A percentile compares a stretch with the other conserved stretches of the same genome.
These are phyloP conservation scores for Ceraclea dissimilis DNA, from an alignment of 2,888 invertebrate species.

Conservation along the genomic window DNA sequence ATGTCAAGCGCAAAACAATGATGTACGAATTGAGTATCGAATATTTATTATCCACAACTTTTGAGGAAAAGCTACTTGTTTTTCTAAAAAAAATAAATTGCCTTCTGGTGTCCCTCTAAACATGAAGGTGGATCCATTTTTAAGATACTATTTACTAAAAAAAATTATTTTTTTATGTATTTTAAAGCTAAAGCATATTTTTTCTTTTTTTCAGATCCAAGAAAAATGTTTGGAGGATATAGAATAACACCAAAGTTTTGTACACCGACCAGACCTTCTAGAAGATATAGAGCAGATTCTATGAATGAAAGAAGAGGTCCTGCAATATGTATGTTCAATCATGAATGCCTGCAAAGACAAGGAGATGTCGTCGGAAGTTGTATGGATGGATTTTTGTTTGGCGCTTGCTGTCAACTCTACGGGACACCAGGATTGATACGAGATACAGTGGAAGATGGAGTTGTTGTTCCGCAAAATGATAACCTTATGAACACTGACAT, in stretches of 20 bases:
- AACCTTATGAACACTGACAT: slow-evolving; percentile 2
- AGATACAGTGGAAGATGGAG: slow-evolving; percentile 19
- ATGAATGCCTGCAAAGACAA: slow-evolving; percentile 71
- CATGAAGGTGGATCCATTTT: no score
- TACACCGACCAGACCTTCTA: slow-evolving; percentile 59
- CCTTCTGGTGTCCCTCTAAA: no score
- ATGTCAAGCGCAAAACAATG: no score
- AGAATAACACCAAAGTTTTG: slow-evolving; percentile 77
- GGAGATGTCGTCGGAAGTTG: slow-evolving; percentile 85
- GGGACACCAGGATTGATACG: slow-evolving; percentile 35
- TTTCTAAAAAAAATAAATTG: no score
- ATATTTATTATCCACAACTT: no score
- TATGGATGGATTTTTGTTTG: slow-evolving; percentile 88
- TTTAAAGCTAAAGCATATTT: no score
- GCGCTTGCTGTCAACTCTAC: slow-evolving; percentile 79
- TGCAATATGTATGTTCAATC: slow-evolving; percentile 89
- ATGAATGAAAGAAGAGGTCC: slow-evolving; percentile 45
- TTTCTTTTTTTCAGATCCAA: slow-evolving; percentile 37
- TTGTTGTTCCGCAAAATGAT: slow-evolving; percentile 16
- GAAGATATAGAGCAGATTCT: slow-evolving; percentile 38
- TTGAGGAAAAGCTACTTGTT: no score
- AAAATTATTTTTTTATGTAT: no score
- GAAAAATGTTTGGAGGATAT: slow-evolving; percentile 79
- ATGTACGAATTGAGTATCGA: no score
- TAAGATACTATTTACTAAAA: no score